Evolutionary conservation across 2,113 vertebrate genomes (phyloP), one percentile per base, ranked within the genome.

Genomic region (Martes martes): DNA sequence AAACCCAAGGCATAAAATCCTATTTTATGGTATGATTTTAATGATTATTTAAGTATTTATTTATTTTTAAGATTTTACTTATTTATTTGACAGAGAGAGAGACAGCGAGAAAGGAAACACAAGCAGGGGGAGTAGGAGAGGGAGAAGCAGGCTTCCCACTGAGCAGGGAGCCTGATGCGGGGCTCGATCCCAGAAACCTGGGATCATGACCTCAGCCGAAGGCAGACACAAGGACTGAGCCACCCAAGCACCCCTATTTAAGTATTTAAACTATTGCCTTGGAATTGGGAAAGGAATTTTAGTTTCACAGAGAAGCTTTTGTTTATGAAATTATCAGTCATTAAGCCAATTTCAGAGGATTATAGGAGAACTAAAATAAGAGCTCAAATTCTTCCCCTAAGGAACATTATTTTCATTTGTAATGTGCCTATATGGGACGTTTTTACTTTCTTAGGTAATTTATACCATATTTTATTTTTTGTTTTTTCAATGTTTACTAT

Each of bases 361-460:
- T 94, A 95, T 2, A 89, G 65, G 19, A 73, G 33, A 84, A 71
- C 13, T 76, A 61, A 88, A 91, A 83, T n/a, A 57, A 78, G 42
- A 97, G 92, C 50, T 86, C 86, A 86, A 74, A 83, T 74, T 85
- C 47, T 73, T 69, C 18, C 33, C 28, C 31, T 24, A n/a, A 24
- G 47, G 61, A 89, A 74, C 31, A 87, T 67, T 55, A 39, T 23
- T 93, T 87, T 81, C 82, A 31, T 57, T 67, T 63, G 47, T 47
- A 84, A 80, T n/a, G 69, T 1, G n/a, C 31, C 79, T 79, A 79
- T 79, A n/a, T 42, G 74, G 57, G 18, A 23, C 61, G 26, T 18
- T 79, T 96, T 96, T 85, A 94, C 23, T 96, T 92, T 85, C 85
- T 86, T 97, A 93, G 90, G 89, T 89, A 63, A 96, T 87, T 86